Evolutionary conservation across 2,888 invertebrate genomes (phyloP), one percentile per base, ranked within the genome.

Genomic region (Barypeithes pellucidus): DNA sequence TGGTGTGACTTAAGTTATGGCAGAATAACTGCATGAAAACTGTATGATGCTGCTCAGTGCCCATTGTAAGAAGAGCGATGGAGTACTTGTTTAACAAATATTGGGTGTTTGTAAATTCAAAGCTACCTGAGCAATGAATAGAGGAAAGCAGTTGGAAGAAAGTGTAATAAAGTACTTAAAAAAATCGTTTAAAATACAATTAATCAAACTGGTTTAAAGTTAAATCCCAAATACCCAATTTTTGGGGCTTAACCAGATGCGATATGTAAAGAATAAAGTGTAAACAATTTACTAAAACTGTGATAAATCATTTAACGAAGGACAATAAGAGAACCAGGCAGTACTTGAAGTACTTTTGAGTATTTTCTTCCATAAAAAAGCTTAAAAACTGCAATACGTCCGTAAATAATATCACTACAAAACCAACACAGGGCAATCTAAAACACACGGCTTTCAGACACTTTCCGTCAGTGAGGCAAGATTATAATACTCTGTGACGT

Each of bases 21-120:
- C 1, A 70, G 65, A 65, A 70, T 70, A 60, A 70, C 63, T 20
- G 70, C 70, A 22, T 70, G 54, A 5, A 70, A 70, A 39, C 12
- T 70, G 1, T 69, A 65, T 20, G 61, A 68, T 33, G 68, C 61
- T 2, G 68, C 57, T 3, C 29, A 57, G n/a, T n/a, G n/a, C n/a
- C n/a, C n/a, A 43, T 14, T 43, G 22, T 5, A 47, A 61, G 12
- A 67, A 67, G 20, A 20, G n/a, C 12, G 43, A 60, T 20, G 33
- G 63, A 29, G 12, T 16, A 11, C 24, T 63, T 11, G 33, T 47
- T 24, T 9, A 60, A 20, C 60, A 60, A 60, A 67, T 67, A 52
- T 24, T 67, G 14, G 67, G 60, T 45, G 22, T 63, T 36, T 20
- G 16, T 1, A 59, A 67, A 47, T 39, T 59, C 4, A 24, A 41